A percentile compares a stretch with the other conserved stretches of the same genome.
phyloP scores from a whole-genome alignment of 1,140 invertebrate genomes.

The Hormaphis cornu region DNA sequence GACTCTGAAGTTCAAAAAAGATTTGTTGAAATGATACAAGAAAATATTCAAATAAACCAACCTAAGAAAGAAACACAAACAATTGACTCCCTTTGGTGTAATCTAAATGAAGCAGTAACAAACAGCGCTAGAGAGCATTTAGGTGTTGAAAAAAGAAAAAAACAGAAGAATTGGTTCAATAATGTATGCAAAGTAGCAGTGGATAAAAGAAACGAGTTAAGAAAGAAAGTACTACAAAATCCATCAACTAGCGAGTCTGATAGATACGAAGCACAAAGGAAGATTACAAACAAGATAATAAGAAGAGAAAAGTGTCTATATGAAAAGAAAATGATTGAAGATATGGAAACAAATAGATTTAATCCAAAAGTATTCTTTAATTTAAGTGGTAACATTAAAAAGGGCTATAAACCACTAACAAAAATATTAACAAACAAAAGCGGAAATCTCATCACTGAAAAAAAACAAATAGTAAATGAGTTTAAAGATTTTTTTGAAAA shows the following conservation, averaged over 20 bases:
- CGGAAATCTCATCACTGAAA: not conserved
- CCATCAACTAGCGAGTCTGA: not conserved
- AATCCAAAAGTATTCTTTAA: not conserved
- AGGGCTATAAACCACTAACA: not conserved
- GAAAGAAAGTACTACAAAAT: not conserved
- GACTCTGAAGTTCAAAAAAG: not conserved
- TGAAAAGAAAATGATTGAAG: not conserved
- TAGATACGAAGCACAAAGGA: slow-evolving; percentile 2
- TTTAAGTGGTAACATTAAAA: not conserved
- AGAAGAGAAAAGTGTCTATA: not conserved
- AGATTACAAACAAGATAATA: not conserved
- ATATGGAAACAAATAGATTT: not conserved
- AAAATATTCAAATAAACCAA: not conserved
- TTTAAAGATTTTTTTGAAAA: slow-evolving; percentile 2
- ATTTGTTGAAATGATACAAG: not conserved
- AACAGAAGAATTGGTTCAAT: slow-evolving; percentile 31
- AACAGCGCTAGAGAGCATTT: not conserved
- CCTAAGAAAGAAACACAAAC: not conserved
- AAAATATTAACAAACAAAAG: slow-evolving; percentile 1
- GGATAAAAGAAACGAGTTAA: slow-evolving; percentile 21
- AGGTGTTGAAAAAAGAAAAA: not conserved
- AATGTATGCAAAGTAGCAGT: slow-evolving; percentile 22
- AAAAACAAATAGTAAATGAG: not conserved
- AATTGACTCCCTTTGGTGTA: not conserved
- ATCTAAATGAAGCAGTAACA: not conserved